phyloP scores from a whole-genome alignment of 2,797 vertebrate genomes.

The Etheostoma perlongum region DNA sequence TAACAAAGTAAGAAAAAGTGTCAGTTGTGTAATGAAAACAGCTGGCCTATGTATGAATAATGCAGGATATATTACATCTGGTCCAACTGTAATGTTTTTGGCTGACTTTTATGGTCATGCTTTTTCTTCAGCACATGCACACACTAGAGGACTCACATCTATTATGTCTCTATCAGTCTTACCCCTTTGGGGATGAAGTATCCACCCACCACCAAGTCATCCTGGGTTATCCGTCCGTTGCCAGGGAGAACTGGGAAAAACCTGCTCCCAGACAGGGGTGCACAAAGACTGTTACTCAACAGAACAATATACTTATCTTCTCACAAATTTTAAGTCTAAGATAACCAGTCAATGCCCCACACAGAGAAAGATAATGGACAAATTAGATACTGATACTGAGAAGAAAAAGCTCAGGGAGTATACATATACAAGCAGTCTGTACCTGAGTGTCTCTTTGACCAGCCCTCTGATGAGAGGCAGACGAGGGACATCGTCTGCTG shows the following conservation, averaged over 20 bases:
- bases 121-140: slow-evolving; percentile 49
- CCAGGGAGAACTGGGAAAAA: slow-evolving; percentile 95
- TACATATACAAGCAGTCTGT: slow-evolving; percentile 13
- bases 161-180: slow-evolving; percentile 66
- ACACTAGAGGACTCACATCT: slow-evolving; percentile 11
- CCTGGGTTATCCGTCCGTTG: slow-evolving; percentile 92
- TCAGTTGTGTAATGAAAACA: slow-evolving; percentile 55
- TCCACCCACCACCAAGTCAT: slow-evolving; percentile 91
- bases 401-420: not conserved
- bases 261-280: slow-evolving; percentile 78
- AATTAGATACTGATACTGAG: not conserved
- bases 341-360: slow-evolving; percentile 5
- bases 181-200: slow-evolving; percentile 96
- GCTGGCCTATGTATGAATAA: slow-evolving; percentile 63
- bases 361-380: not conserved
- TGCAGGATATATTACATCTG: slow-evolving; percentile 64
- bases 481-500: slow-evolving; percentile 85
- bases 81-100: slow-evolving; percentile 59
- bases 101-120: slow-evolving; percentile 5
- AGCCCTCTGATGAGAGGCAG: slow-evolving; percentile 91
- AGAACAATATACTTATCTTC: slow-evolving; percentile 32
- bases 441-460: slow-evolving; percentile 96
- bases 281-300: slow-evolving; percentile 74
- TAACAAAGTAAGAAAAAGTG: slow-evolving; percentile 58
- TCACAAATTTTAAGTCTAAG: slow-evolving; percentile 25